A percentile compares a stretch with the other conserved stretches of the same genome.
These are phyloP conservation scores for Heliconius aoede DNA, from an alignment of 2,888 invertebrate species.

Conservation along the genomic window DNA sequence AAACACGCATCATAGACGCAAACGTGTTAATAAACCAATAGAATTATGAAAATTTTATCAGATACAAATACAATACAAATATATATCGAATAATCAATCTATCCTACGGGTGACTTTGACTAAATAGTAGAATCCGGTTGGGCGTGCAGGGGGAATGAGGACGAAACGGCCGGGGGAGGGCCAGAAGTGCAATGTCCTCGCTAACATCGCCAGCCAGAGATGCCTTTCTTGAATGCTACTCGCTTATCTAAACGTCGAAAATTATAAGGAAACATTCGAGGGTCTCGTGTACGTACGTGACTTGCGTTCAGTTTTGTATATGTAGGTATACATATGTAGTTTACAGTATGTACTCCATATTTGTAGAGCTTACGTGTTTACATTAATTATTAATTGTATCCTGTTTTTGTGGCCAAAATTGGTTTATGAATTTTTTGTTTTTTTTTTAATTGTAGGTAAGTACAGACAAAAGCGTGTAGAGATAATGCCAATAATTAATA, in stretches of 20 bases:
- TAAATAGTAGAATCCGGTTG: slow-evolving; percentile 80
- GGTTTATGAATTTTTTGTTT: background rate
- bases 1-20: slow-evolving; percentile 37
- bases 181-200: slow-evolving; percentile 83
- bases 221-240: slow-evolving; percentile 67
- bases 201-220: slow-evolving; percentile 74
- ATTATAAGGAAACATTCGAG: slow-evolving; percentile 61
- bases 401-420: background rate
- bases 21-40: slow-evolving; percentile 35
- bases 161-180: slow-evolving; percentile 64
- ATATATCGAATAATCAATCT: slow-evolving; percentile 49
- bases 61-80: slow-evolving; percentile 33
- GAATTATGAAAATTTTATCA: slow-evolving; percentile 18
- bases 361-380: slow-evolving; percentile 34
- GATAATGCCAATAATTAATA: background rate
- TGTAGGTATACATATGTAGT: background rate
- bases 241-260: slow-evolving; percentile 63
- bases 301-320: slow-evolving; percentile 36
- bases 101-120: slow-evolving; percentile 54
- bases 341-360: slow-evolving; percentile 24
- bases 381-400: slow-evolving; percentile 10
- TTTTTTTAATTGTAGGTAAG: too few relatives aligned
- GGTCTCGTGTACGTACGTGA: slow-evolving; percentile 51
- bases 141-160: slow-evolving; percentile 67
- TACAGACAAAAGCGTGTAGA: background rate